A percentile compares a stretch with the other conserved stretches of the same genome.
Evolutionary conservation across 2,113 vertebrate genomes (phyloP).

Genomic region (Fulica atra): DNA sequence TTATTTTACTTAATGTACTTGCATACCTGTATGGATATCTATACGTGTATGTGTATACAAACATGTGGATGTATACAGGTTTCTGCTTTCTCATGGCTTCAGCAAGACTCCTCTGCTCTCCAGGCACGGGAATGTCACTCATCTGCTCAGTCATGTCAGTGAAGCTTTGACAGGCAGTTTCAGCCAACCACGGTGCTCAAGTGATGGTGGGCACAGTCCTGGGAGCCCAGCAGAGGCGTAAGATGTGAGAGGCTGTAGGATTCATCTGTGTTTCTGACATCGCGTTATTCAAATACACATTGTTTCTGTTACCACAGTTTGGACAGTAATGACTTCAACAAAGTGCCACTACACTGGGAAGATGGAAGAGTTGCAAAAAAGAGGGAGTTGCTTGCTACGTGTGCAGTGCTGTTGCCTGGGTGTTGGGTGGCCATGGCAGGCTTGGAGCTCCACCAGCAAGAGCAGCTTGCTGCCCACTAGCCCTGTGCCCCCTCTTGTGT

Average conservation of each 20-base stretch:
- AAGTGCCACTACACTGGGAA: not conserved
- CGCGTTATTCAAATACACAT: not conserved
- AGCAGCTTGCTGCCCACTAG: not conserved
- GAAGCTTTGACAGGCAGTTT: not conserved
- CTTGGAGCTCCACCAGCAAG: not conserved
- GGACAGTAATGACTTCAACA: not conserved
- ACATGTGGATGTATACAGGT: not conserved
- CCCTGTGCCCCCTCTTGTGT: not conserved
- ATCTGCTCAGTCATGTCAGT: not conserved
- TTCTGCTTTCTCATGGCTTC: not conserved
- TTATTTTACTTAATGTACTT: not conserved
- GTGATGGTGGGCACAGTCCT: fast-evolving
- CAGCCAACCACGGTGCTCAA: not conserved
- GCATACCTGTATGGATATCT: not conserved
- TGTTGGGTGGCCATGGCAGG: not conserved
- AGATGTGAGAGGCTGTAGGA: not conserved
- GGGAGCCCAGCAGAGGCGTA: not conserved
- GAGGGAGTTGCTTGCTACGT: not conserved
- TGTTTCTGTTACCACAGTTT: not conserved
- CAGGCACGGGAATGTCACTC: not conserved
- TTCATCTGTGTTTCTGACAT: not conserved
- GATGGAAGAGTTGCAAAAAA: not conserved
- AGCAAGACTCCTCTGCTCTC: not conserved
- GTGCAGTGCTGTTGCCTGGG: not conserved
- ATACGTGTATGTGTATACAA: not conserved